Conservation (phyloP, 2,888 invertebrate genomes). For the Clivina fossor region DNA sequence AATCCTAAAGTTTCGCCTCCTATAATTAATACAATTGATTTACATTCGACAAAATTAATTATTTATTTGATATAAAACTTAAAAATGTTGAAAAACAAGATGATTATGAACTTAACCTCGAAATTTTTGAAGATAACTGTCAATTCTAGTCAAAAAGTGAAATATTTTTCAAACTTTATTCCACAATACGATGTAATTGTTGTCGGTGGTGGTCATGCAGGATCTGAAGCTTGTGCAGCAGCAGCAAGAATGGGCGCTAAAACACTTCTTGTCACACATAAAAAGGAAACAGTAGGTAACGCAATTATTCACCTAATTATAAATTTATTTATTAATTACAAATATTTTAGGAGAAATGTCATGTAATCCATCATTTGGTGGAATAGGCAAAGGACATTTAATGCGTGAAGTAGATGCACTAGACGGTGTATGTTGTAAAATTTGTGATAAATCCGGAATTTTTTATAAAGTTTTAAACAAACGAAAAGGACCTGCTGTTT, state of each 20-base stretch:
- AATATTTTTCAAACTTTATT: slow-evolving; percentile 6
- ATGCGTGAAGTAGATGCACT: slow-evolving; percentile 86
- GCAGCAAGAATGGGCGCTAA: slow-evolving; percentile 79
- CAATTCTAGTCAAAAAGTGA: no score
- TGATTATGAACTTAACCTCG: no score
- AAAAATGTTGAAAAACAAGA: no score
- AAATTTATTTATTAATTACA: no score
- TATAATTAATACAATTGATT: no score
- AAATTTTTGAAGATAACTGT: no score
- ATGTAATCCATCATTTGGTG: slow-evolving; percentile 92
- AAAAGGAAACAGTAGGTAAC: slow-evolving; percentile 77
- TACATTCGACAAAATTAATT: no score
- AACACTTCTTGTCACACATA: slow-evolving; percentile 82
- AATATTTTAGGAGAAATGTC: slow-evolving; percentile 86
- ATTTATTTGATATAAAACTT: no score
- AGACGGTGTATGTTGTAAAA: slow-evolving; percentile 78
- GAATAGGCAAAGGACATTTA: slow-evolving; percentile 87
- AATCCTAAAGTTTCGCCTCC: no score
- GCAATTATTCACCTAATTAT: no score
- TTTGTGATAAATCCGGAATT: slow-evolving; percentile 80
- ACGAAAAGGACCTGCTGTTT: slow-evolving; percentile 83
- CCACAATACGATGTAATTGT: slow-evolving; percentile 71
- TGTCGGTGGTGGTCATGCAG: slow-evolving; percentile 90
- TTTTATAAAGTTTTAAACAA: slow-evolving; percentile 81
- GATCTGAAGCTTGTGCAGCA: slow-evolving; percentile 83